Evolutionary conservation across 2,113 vertebrate genomes (phyloP), one percentile per base, ranked within the genome.

Genomic region (Trematocara macrostoma): DNA sequence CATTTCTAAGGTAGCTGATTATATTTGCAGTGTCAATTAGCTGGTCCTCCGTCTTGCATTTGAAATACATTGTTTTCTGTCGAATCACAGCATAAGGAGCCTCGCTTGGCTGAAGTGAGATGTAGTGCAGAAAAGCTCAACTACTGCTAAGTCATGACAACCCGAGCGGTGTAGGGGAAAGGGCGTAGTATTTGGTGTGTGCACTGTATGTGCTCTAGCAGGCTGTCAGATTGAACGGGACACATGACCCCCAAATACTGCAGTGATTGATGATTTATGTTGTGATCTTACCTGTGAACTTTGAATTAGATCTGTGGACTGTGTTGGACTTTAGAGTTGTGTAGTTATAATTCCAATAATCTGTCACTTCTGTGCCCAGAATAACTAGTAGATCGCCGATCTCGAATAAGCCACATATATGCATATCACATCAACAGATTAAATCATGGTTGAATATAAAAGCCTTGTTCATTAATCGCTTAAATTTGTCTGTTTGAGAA

Each of bases 41-140:
- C 90, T 76, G 86, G 89, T 88, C 59, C 83, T 87, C 83, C 79
- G 64, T 81, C 82, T 88, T 82, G 51, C 83, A 45, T 61, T 84
- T 84, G 81, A 89, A 51, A 61, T 86, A 84, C 86, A 78, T 11
- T 90, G 74, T 78, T 64, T 88, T 83, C 78, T 20, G 47, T n/a
- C 64, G 23, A 38, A 59, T 3, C 20, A 35, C 14, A 49, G 4
- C 64, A 16, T 11, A 35, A 64, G 40, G 7, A 26, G 31, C 45
- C 40, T 40, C n/a, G 49, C 5, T 34, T 12, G 35, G 59, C 11
- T 76, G 20, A 34, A 6, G 5, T 49, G 23, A 42, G 18, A 56
- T 82, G 1, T 78, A 85, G 15, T 34, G 26, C 56, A 20, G 35
- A 61, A 8, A 53, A 16, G 53, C 71, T n/a, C 53, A 57, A 40